phyloP scores from a whole-genome alignment of 2,797 vertebrate genomes.

The Acomys russatus region DNA sequence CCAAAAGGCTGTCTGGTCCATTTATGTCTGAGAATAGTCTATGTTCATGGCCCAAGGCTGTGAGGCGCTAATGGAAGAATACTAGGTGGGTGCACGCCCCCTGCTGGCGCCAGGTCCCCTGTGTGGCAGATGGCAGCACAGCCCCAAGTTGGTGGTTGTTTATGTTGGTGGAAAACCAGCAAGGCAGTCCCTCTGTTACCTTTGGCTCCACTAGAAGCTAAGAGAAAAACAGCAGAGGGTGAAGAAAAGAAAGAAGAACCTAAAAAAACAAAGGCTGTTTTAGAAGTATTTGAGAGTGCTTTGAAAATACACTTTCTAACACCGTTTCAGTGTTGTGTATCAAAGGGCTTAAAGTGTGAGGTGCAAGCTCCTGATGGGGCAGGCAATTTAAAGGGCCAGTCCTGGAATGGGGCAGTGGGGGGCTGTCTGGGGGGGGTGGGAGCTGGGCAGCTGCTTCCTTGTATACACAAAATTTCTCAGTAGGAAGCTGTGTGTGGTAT shows the following conservation, averaged over 20 bases:
- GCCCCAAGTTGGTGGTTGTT: conserved; percentile 54
- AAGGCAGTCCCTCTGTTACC: conserved; percentile 48
- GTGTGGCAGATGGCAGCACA: background rate
- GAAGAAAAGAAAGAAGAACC: conserved; percentile 21
- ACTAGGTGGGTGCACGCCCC: conserved; percentile 30
- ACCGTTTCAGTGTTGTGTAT: conserved; percentile 46
- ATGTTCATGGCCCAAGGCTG: background rate
- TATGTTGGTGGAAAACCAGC: background rate
- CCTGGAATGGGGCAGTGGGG: background rate
- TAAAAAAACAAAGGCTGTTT: conserved; percentile 73
- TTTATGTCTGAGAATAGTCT: conserved; percentile 6
- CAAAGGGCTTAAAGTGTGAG: conserved; percentile 2
- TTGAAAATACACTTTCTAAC: conserved; percentile 62
- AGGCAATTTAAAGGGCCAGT: background rate
- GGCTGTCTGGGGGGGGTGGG: background rate
- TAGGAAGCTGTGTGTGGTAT: background rate
- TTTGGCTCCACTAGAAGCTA: conserved; percentile 8
- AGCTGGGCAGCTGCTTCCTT: conserved; percentile 12
- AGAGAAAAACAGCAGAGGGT: conserved; percentile 71
- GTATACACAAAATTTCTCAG: background rate
- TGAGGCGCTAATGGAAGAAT: background rate
- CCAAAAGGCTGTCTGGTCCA: background rate
- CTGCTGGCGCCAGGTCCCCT: background rate
- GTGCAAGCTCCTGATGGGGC: background rate
- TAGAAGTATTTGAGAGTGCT: conserved; percentile 60